Base-by-base conservation (phyloP, 1,140 invertebrate genomes). In the Cyclargus thomasi region DNA sequence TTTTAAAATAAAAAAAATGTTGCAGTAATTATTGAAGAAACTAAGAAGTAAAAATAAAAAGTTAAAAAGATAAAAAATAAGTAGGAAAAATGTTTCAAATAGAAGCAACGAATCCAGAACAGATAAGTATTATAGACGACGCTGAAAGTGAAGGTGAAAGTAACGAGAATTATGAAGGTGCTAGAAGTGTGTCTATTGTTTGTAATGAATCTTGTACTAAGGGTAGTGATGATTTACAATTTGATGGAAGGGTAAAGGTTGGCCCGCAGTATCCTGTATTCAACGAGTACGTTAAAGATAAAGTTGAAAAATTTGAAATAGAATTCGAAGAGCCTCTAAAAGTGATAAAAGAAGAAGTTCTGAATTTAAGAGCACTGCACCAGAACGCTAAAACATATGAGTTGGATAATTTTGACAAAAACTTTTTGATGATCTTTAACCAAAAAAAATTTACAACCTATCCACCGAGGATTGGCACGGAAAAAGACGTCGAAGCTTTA, bases 371-470 rank as follows among this genome's bases (percentile, higher is more conserved):
- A 72, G 82, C 84, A 1, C 74, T 89, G 66, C 63, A 70, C 7
- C 85, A 80, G 67, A 35, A 79, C 18, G 80, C 78, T 3, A 62
- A 29, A 1, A 88, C 86, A 1, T 89, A 89, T 65, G 78, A 83
- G 77, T 69, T 89, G 21, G 84, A 89, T 67, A 85, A 76, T 35
- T 89, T 86, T 72, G 70, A 80, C 21, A 85, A 83, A 66, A 83
- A 88, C 62, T 78, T 69, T 29, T 63, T 89, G 20, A 74, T 87
- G 11, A 85, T 88, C 47, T 86, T 89, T 57, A 88, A 89, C 70
- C 85, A 88, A 59, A 73, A 76, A 47, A 76, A 81, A 14, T 71
- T 89, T 11, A 69, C 74, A 5, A 83, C 82, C 5, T 78, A 77
- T 59, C 67, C 75, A 17, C 75, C 76, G 1, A 79, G 85, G 67